Percentiles rank a stretch among this genome's conserved stretches.
Evolutionary conservation across 1,140 invertebrate genomes (phyloP).

Genomic region (Pachyrhynchus sulphureomaculatus): DNA sequence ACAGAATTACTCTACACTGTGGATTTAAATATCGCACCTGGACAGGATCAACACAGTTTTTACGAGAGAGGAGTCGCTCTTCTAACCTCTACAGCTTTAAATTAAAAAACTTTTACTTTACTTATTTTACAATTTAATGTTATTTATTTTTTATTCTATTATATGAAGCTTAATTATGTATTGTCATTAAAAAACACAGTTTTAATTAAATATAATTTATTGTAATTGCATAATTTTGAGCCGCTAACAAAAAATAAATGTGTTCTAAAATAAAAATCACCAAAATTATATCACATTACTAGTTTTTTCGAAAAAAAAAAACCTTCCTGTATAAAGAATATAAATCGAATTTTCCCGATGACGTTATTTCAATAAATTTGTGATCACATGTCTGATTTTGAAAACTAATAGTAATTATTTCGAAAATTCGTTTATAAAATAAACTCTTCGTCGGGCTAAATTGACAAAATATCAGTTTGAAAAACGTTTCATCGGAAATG

Average conservation of each 20-base stretch:
- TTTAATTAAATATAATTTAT: not conserved
- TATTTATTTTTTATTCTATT: slow-evolving; percentile 3
- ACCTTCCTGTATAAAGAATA: no score
- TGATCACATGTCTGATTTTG: no score
- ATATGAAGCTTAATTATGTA: not conserved
- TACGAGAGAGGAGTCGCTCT: slow-evolving; percentile 97
- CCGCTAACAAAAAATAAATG: slow-evolving; percentile 20
- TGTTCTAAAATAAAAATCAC: slow-evolving; percentile 19
- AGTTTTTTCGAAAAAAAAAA: no score
- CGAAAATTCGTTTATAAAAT: no score
- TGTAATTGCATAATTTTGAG: slow-evolving; percentile 16
- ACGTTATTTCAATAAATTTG: no score
- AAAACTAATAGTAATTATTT: no score
- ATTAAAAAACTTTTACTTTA: slow-evolving; percentile 54
- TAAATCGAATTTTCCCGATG: no score
- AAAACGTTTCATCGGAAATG: no score
- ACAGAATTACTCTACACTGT: slow-evolving; percentile 94
- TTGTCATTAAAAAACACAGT: not conserved
- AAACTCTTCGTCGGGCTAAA: no score
- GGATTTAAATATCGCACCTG: slow-evolving; percentile 85
- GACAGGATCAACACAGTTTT: slow-evolving; percentile 87
- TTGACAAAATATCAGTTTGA: no score
- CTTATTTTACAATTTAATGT: not conserved
- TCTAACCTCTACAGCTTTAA: slow-evolving; percentile 85
- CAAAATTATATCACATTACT: slow-evolving; percentile 26